Evolutionary conservation across 2,113 vertebrate genomes (phyloP).

Genomic region (Percina caprodes): DNA sequence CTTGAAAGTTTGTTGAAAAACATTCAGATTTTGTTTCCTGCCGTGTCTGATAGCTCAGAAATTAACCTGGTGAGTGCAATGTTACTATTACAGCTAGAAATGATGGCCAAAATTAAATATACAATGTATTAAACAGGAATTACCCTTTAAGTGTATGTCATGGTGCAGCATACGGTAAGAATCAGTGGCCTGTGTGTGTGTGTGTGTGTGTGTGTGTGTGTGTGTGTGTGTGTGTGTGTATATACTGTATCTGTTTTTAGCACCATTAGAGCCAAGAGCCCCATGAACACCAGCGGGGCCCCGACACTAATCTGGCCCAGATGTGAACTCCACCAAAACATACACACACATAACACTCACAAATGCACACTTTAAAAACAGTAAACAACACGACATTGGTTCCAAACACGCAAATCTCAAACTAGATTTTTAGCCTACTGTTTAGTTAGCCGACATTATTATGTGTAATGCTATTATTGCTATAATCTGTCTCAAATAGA

Average conservation of each 20-base stretch:
- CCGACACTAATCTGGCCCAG: conserved; percentile 72
- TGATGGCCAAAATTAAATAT: conserved; percentile 26
- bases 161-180: conserved; percentile 54
- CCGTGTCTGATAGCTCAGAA: background rate
- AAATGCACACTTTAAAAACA: conserved; percentile 43
- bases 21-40: background rate
- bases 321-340: conserved; percentile 70
- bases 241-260: conserved; percentile 74
- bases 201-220: conserved; percentile 23
- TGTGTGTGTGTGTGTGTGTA: conserved; percentile 22
- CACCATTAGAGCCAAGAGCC: conserved; percentile 64
- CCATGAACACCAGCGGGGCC: conserved; percentile 67
- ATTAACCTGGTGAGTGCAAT: background rate
- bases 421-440: conserved; percentile 43
- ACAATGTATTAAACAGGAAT: conserved; percentile 35
- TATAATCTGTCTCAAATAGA: conserved; percentile 53
- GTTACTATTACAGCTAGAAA: conserved; percentile 2
- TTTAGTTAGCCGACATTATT: conserved; percentile 62
- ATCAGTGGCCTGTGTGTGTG: conserved; percentile 37
- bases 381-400: conserved; percentile 38
- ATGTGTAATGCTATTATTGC: conserved; percentile 58
- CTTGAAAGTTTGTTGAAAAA: background rate
- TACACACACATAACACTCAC: conserved; percentile 43
- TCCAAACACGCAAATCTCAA: conserved; percentile 47
- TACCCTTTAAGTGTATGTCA: conserved; percentile 48